Conservation (phyloP, 2,888 invertebrate genomes). For the Nephrotoma guestfalica region DNA sequence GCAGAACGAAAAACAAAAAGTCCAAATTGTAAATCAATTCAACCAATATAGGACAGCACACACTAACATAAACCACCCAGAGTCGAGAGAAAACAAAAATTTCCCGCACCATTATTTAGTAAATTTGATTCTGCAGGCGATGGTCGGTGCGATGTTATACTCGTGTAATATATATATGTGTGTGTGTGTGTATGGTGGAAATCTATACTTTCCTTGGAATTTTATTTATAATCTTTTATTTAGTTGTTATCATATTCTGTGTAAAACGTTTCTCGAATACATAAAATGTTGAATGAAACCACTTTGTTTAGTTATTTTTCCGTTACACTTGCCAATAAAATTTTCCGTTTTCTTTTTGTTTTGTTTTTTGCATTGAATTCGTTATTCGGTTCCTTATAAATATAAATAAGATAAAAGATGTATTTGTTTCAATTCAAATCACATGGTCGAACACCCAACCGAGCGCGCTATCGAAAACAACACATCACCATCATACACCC, state of each 20-base stretch:
- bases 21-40: background rate
- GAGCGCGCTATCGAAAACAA: background rate
- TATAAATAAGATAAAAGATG: background rate
- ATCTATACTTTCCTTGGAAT: background rate
- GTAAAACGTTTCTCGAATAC: background rate
- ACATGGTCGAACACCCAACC: background rate
- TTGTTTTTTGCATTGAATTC: background rate
- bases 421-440: background rate
- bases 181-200: background rate
- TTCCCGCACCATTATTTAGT: background rate
- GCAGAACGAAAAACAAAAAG: background rate
- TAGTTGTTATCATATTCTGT: background rate
- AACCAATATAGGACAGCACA: background rate
- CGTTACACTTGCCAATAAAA: background rate
- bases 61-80: background rate
- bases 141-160: background rate
- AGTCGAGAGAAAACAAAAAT: background rate
- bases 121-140: background rate
- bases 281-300: background rate
- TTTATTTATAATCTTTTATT: background rate
- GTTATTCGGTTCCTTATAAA: background rate
- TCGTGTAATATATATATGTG: background rate
- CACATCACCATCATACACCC: background rate
- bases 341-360: background rate
- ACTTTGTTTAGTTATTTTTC: background rate